A percentile compares a stretch with the other conserved stretches of the same genome.
These are phyloP conservation scores for Porites lobata DNA, from an alignment of 92 coral and sea anemone genomes.

Conservation along the genomic window DNA sequence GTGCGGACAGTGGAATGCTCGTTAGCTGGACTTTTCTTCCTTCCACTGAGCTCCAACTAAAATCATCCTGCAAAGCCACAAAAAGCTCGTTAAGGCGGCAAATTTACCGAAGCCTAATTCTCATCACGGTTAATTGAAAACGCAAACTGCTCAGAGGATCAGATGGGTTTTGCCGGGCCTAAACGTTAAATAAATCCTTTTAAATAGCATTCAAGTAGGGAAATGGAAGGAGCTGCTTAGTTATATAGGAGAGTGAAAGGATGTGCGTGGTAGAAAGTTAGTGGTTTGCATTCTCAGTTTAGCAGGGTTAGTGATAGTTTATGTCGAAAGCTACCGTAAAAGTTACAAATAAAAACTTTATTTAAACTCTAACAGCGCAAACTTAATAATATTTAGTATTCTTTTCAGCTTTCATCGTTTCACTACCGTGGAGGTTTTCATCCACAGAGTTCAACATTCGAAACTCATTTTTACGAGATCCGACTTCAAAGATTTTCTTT, in stretches of 20 bases:
- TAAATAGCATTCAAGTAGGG: not conserved
- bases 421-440: not conserved
- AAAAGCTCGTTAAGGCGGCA: constrained; percentile 34
- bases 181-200: not conserved
- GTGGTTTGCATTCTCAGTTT: too few relatives aligned
- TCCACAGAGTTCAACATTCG: not conserved
- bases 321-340: constrained; percentile 30
- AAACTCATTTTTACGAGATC: not conserved
- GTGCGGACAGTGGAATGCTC: constrained; percentile 65
- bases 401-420: too few relatives aligned
- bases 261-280: too few relatives aligned
- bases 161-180: not conserved
- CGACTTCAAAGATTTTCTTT: not conserved
- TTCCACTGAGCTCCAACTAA: constrained; percentile 90
- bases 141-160: constrained; percentile 65
- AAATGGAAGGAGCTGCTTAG: not conserved
- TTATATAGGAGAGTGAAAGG: too few relatives aligned
- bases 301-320: not conserved
- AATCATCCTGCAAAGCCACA: constrained; percentile 79
- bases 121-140: constrained; percentile 78
- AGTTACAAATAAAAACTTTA: constrained; percentile 61
- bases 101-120: constrained; percentile 45
- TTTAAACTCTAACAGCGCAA: not conserved
- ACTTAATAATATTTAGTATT: too few relatives aligned
- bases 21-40: constrained; percentile 84